Evolutionary conservation across 2,888 invertebrate species (phyloP).

Genomic region (Drosophila pegasa): DNA sequence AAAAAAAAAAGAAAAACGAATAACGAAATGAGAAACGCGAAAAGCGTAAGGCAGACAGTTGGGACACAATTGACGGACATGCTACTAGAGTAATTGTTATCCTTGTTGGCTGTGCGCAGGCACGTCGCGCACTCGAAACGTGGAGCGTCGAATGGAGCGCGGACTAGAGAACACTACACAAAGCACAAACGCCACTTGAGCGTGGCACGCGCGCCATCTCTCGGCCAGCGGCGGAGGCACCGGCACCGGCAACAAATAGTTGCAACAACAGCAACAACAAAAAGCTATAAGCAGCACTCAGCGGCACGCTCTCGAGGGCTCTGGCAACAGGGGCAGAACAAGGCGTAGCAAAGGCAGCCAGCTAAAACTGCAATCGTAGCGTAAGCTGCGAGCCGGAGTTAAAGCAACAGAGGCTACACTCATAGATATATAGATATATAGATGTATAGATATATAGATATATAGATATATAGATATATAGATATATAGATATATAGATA

Average conservation of each 20-base stretch:
- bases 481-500: not conserved
- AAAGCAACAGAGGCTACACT: too few species aligned
- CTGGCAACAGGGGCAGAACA: conserved; percentile 8
- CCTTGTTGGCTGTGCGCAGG: conserved; percentile 77
- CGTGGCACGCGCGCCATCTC: conserved; percentile 43
- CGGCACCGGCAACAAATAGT: conserved; percentile 28
- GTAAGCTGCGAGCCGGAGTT: conserved; percentile 23
- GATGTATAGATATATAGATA: not conserved
- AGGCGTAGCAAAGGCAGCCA: conserved; percentile 36
- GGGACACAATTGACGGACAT: conserved; percentile 49
- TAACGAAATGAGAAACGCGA: not conserved
- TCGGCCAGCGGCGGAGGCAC: not conserved
- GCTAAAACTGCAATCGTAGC: conserved; percentile 72
- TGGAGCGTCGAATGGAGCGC: conserved; percentile 23
- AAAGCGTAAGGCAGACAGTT: conserved; percentile 19
- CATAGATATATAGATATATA: not conserved
- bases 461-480: not conserved
- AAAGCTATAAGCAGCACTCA: conserved; percentile 74
- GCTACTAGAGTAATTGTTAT: conserved; percentile 79
- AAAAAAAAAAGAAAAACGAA: conserved; percentile 9
- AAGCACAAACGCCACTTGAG: conserved; percentile 66
- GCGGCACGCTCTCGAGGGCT: conserved; percentile 69
- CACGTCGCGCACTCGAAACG: conserved; percentile 69
- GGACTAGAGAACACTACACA: conserved; percentile 48
- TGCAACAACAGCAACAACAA: conserved; percentile 39